Percentiles rank a stretch among this genome's conserved stretches.
phyloP scores from a whole-genome alignment of 1,140 invertebrate genomes.

The Ostrea denselamellosa region DNA sequence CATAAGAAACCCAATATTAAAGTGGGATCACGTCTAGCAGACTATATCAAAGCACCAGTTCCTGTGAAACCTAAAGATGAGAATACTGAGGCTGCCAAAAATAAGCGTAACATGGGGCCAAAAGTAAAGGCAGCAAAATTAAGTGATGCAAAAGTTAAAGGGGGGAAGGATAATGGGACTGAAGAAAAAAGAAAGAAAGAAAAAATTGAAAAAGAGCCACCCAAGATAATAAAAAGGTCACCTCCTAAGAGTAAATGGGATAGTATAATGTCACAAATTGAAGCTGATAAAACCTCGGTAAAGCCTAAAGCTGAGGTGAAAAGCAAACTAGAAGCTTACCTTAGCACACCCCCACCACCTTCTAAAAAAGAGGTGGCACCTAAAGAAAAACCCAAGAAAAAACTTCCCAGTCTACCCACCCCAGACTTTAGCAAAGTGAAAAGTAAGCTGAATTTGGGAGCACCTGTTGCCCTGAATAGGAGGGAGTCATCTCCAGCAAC shows the following conservation, averaged over 20 bases:
- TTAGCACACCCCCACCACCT: conserved; percentile 58
- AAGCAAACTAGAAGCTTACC: conserved; percentile 74
- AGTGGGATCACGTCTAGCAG: conserved; percentile 70
- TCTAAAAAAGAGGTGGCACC: conserved; percentile 57
- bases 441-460: conserved; percentile 69
- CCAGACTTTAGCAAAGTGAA: conserved; percentile 75
- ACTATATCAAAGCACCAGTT: conserved; percentile 71
- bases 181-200: conserved; percentile 60
- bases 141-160: conserved; percentile 52
- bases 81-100: conserved; percentile 66
- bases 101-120: conserved; percentile 55
- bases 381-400: conserved; percentile 64
- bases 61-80: conserved; percentile 68
- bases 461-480: conserved; percentile 49
- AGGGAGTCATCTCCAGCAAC: conserved; percentile 43
- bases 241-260: conserved; percentile 78
- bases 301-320: conserved; percentile 77
- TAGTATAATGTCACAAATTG: conserved; percentile 78
- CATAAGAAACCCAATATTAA: conserved; percentile 77
- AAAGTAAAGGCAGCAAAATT: conserved; percentile 55
- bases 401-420: conserved; percentile 62
- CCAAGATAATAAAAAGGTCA: conserved; percentile 72
- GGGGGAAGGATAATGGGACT: conserved; percentile 51
- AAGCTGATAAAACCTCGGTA: conserved; percentile 70
- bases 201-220: conserved; percentile 65